Evolutionary conservation across 2,797 vertebrate species (phyloP).

Genomic region (Helostoma temminkii): DNA sequence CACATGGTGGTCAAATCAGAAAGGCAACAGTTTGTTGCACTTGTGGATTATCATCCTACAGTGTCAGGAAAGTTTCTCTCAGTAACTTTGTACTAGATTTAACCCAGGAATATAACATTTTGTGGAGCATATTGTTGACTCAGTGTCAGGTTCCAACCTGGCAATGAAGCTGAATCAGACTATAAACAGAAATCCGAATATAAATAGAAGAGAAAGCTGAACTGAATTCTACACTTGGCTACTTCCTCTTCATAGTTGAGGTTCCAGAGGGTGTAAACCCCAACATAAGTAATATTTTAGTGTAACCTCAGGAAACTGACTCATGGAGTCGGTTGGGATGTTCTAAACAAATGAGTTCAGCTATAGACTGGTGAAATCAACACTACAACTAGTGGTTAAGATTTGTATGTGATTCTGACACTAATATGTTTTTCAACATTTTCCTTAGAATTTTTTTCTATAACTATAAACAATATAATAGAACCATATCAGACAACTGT

Average conservation of each 20-base stretch:
- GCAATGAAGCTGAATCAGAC: conserved; percentile 26
- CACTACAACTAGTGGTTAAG: conserved; percentile 32
- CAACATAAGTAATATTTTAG: conserved; percentile 70
- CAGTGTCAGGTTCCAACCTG: conserved; percentile 1
- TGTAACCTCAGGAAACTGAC: conserved; percentile 75
- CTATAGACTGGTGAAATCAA: conserved; percentile 40
- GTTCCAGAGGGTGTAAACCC: conserved; percentile 71
- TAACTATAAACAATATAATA: no score
- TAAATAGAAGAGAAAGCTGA: conserved; percentile 28
- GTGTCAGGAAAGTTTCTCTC: neutral
- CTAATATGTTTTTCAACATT: no score
- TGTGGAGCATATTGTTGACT: neutral
- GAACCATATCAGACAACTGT: no score
- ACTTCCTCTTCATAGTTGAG: conserved; percentile 73
- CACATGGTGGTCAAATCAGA: conserved; percentile 32
- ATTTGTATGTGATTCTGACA: conserved; percentile 15
- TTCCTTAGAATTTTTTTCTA: no score
- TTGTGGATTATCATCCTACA: neutral
- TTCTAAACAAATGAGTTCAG: conserved; percentile 56
- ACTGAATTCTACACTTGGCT: conserved; percentile 58
- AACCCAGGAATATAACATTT: neutral
- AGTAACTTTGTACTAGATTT: neutral
- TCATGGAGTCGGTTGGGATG: conserved; percentile 47
- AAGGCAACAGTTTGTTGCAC: neutral
- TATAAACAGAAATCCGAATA: conserved; percentile 63